Evolutionary conservation across 2,888 invertebrate genomes (phyloP).

Genomic region (Pristionchus arcanus): DNA sequence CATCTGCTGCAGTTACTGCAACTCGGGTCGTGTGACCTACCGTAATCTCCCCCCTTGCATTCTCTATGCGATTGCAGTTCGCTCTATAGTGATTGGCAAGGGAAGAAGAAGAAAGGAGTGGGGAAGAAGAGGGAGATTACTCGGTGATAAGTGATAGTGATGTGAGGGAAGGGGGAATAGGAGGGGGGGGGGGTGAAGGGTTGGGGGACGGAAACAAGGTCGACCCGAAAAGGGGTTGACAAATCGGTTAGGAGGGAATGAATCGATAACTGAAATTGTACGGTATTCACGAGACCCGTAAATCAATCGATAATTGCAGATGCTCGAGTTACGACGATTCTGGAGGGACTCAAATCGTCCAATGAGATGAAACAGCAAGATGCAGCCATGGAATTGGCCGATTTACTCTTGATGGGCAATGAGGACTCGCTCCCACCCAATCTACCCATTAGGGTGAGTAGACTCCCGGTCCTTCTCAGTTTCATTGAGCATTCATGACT

Average conservation of each 20-base stretch:
- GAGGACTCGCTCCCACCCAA: slow-evolving; percentile 71
- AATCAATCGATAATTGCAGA: slow-evolving; percentile 61
- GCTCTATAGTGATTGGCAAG: neutral
- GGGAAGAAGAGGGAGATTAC: slow-evolving; percentile 40
- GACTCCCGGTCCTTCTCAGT: too few relatives aligned
- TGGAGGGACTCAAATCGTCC: slow-evolving; percentile 70
- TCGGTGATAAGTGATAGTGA: slow-evolving; percentile 42
- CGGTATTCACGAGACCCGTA: neutral
- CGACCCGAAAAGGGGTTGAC: slow-evolving; percentile 26
- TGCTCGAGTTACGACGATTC: slow-evolving; percentile 66
- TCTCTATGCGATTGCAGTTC: slow-evolving; percentile 4
- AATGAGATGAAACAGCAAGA: slow-evolving; percentile 75
- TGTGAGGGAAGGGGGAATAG: slow-evolving; percentile 37
- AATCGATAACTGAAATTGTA: neutral
- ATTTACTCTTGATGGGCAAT: slow-evolving; percentile 73
- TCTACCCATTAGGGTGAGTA: slow-evolving; percentile 56
- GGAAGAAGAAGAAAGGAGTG: neutral
- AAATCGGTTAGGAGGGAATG: neutral
- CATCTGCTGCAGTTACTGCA: neutral
- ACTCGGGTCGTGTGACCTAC: neutral
- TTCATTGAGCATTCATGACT: neutral
- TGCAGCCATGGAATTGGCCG: slow-evolving; percentile 72
- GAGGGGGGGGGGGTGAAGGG: neutral
- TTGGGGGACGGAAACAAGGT: neutral
- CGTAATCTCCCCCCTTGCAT: neutral